Base-by-base conservation (phyloP, 1,140 invertebrate species). In the Drosophila burlai region DNA sequence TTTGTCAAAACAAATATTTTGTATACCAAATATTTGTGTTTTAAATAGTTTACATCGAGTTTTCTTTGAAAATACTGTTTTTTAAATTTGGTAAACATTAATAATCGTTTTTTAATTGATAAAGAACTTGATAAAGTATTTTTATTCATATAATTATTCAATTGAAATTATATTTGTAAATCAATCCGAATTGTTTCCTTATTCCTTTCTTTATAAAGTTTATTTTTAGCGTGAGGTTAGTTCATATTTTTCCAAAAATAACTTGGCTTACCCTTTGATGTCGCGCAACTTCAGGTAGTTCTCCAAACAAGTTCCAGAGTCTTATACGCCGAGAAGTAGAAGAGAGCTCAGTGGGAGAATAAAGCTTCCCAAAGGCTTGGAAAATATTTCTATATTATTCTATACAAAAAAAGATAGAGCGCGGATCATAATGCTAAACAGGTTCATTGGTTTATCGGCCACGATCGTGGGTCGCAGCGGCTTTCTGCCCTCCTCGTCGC, bases 391-490 rank as follows among this genome's bases (percentile, higher is more conserved):
- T n/a, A 31, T 61, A 16, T 49, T 50, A n/a, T 29, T 11, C 13
- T 57, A 46, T 38, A 31, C 9, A 29, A 60, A 34, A 68, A 65
- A 38, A 64, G 58, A 10, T 13, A 57, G 57, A 57, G 34, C 36
- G 21, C 21, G 45, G 64, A 61, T 71, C 57, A 69, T 34, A 73
- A 90, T 89, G 82, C 64, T 91, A 45, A 82, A 64, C 81, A 74
- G 81, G 86, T 89, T 89, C 64, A 74, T 61, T 68, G 65, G 85
- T 43, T 66, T 90, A 77, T 90, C 85, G 52, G 40, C 68, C 29
- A 65, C 18, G 16, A 54, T 83, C 62, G 55, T 73, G 34, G 34
- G 21, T 29, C 54, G 54, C 46, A 60, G 62, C 45, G 31, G 50
- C 75, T 36, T 76, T 58, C 58, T 63, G 64, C 29, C 68, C 45